Conservation (phyloP, 2,113 vertebrate genomes). For the Uria lomvia region DNA sequence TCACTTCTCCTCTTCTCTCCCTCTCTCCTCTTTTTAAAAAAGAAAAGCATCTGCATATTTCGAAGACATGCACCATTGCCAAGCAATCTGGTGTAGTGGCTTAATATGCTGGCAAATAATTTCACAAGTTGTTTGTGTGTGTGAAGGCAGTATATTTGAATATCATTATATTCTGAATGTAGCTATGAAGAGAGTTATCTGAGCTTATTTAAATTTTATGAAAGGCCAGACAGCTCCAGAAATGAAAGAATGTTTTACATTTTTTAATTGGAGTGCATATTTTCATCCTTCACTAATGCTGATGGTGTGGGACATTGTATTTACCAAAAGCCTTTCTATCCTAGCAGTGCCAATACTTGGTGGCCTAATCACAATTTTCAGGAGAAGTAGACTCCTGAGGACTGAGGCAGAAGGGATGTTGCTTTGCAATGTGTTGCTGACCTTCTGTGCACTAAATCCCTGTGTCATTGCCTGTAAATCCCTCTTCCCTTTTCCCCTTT, state of each 20-base stretch:
- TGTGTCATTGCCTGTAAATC: neutral
- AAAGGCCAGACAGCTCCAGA: constrained; percentile 26
- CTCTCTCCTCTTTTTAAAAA: constrained; percentile 61
- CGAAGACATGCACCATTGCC: constrained; percentile 58
- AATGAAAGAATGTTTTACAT: neutral
- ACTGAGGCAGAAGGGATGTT: neutral
- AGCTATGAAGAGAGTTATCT: constrained; percentile 35
- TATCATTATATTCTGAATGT: constrained; percentile 62
- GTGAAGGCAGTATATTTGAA: constrained; percentile 65
- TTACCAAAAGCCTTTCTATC: neutral
- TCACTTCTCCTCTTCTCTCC: constrained; percentile 45
- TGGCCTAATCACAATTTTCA: neutral
- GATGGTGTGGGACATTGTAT: neutral
- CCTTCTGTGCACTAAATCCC: neutral
- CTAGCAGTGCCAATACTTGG: neutral
- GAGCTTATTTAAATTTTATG: constrained; percentile 52
- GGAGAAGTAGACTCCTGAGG: neutral
- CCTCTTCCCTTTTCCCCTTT: neutral
- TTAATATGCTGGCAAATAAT: constrained; percentile 74
- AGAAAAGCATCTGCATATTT: constrained; percentile 71
- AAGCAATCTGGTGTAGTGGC: constrained; percentile 73
- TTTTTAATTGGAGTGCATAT: neutral
- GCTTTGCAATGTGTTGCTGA: neutral
- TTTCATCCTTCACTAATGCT: neutral
- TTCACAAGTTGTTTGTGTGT: constrained; percentile 71